Evolutionary conservation across 2,888 invertebrate species (phyloP), one percentile per base, ranked within the genome.

Genomic region (Apodemia mormo): DNA sequence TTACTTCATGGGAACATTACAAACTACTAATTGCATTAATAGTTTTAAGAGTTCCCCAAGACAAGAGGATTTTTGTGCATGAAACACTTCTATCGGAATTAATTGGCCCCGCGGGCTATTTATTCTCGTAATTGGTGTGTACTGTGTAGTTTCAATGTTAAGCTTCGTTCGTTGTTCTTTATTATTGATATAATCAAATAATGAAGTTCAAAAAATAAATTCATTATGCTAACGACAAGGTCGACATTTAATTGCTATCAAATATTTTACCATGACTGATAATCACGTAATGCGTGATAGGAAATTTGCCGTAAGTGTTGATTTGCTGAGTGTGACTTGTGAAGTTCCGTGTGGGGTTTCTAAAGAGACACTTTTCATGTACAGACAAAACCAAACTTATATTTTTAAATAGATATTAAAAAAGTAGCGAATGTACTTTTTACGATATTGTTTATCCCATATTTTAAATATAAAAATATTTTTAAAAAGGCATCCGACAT

Each of bases 161-260:
- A 29, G 58, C 58, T 5, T 33, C 58, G 58, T 33, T 30, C 30
- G 58, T 12, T 2, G 29, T 33, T 56, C 29, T 29, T 56, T 56
- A 56, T 56, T 56, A 56, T 29, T 29, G 9, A 58, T 58, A 58
- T 58, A 29, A 30, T 29, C 56, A 58, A 58, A 58, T 29, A 61
- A 61, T 61, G 33, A 61, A 22, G 22, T 22, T 22, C 22, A 22
- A 22, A 22, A 22, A 22, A 22, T 22, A 22, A 33, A 61, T 33
- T 4, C 33, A 61, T 61, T 61, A 30, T 30, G 1, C 30, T 29
- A 33, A 58, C 6, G 10, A 61, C 58, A 61, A 61, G 58, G 58
- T 61, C 58, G 10, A 61, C 30, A 33, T 61, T 61, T 61, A 61
- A 61, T 61, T 61, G 58, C 58, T 33, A 61, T 61, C 58, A 61